Base-by-base conservation (phyloP, 1,140 invertebrate species). In the Temnothorax longispinosus region DNA sequence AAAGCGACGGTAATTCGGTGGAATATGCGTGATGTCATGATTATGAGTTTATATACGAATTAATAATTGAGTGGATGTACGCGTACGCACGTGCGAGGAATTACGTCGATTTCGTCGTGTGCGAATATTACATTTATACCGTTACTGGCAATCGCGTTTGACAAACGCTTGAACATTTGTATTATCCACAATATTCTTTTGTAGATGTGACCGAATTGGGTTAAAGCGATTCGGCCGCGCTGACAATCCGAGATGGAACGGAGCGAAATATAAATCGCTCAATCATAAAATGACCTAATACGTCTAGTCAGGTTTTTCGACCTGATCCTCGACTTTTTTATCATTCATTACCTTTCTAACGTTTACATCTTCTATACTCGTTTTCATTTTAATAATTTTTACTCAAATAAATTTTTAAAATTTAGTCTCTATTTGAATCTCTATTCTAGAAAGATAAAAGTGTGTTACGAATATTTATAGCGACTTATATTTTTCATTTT, bases 11-110 rank as follows among this genome's bases (percentile, higher is more conserved):
- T 84, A 84, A 84, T 84, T 84, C 69, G 80, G 69, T 75, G 80
- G 44, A 84, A 84, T 84, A 62, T 41, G 69, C 54, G 80, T 84
- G 69, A 84, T 84, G 80, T 84, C 80, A 60, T 60, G 69, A 84
- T 84, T 84, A 84, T 84, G 54, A 84, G 75, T 84, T 84, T 84
- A 84, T 84, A 84, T 75, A 84, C 54, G 69, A 84, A 84, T 84
- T 84, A 84, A 84, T 84, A 84, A 84, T 84, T 75, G 80, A 71
- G 54, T 84, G 27, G 80, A 74, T 74, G 69, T 84, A 64, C 47
- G 69, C 80, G 54, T 50, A 18, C 54, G 69, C 69, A 74, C 69
- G 80, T 58, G 67, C 80, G 32, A 56, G 54, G 80, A 84, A 84
- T 84, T 84, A 84, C 72, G 80, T 84, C 54, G 54, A 75, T 60